Evolutionary conservation across 1,140 invertebrate species (phyloP), one percentile per base, ranked within the genome.

Genomic region (Diuraphis noxia): DNA sequence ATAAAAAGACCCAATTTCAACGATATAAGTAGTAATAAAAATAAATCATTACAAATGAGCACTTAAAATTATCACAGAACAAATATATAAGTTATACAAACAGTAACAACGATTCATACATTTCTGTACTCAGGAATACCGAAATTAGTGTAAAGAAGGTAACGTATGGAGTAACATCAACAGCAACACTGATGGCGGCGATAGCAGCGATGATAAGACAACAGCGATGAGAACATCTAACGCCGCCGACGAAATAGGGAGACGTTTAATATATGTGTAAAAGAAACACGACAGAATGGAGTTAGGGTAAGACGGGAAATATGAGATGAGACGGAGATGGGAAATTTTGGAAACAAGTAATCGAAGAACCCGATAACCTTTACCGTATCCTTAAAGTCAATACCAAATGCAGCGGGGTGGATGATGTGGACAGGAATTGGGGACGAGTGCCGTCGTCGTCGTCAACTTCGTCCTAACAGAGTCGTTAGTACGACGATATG

Each of bases 51-150:
- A 63, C 30, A 63, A 88, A 63, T 88, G 52, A 88, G 86, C 52
- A 88, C 86, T 88, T 88, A 63, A 88, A 56, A 88, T 88, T 88
- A 88, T 88, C 86, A 88, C 86, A 88, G 86, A 88, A 88, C 86
- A 88, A 88, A 88, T 88, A 63, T 84, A 40, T 56, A 56, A 87
- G 85, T 63, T 88, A 88, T 36, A 82, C 23, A 88, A 87, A 36
- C n/a, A 40, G 49, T 63, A 88, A 40, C 49, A 40, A 56, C 86
- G 13, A 30, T 88, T 88, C 25, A 38, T 88, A 88, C 30, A 56
- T 30, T 38, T 25, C 36, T 30, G 40, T 21, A 43, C 9, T 25
- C 40, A 40, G 40, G 34, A 40, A 56, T 52, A 49, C 25, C 56
- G 30, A 72, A 72, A 72, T 72, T 72, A n/a, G n/a, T 17, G n/a